Percentiles rank a stretch among this genome's conserved stretches.
phyloP scores from a whole-genome alignment of 2,888 invertebrate species.

The Uloborus plumipes region DNA sequence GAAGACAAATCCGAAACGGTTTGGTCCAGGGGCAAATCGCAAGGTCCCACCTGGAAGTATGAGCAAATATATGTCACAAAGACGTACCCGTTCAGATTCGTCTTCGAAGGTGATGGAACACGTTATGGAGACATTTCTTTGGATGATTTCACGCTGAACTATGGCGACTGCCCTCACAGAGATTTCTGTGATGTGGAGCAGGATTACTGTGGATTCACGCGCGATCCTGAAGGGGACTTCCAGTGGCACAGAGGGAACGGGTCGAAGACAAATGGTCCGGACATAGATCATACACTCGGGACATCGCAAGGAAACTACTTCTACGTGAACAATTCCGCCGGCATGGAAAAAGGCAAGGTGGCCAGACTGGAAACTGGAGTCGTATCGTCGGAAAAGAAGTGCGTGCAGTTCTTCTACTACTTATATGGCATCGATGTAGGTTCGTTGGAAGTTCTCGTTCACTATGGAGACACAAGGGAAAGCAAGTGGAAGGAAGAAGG shows the following conservation, averaged over 20 bases:
- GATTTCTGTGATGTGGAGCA: conserved; percentile 62
- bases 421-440: conserved; percentile 60
- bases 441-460: conserved; percentile 50
- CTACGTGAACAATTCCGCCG: conserved; percentile 28
- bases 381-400: conserved; percentile 53
- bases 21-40: conserved; percentile 46
- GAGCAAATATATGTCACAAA: conserved; percentile 50
- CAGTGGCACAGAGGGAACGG: conserved; percentile 54
- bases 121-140: conserved; percentile 54
- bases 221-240: conserved; percentile 52
- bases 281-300: conserved; percentile 61
- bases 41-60: conserved; percentile 63
- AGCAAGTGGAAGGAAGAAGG: conserved; percentile 52
- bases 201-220: conserved; percentile 58
- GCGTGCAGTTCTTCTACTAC: conserved; percentile 65
- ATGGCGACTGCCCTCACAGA: conserved; percentile 48
- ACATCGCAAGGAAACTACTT: conserved; percentile 52
- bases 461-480: conserved; percentile 31
- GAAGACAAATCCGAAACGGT: conserved; percentile 33
- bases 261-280: conserved; percentile 43
- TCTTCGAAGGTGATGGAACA: conserved; percentile 49
- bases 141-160: conserved; percentile 55
- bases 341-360: conserved; percentile 12
- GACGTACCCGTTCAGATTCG: conserved; percentile 33
- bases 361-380: conserved; percentile 47